Base-by-base conservation (phyloP, 2,888 invertebrate species). In the Omphaloscelis lunosa region DNA sequence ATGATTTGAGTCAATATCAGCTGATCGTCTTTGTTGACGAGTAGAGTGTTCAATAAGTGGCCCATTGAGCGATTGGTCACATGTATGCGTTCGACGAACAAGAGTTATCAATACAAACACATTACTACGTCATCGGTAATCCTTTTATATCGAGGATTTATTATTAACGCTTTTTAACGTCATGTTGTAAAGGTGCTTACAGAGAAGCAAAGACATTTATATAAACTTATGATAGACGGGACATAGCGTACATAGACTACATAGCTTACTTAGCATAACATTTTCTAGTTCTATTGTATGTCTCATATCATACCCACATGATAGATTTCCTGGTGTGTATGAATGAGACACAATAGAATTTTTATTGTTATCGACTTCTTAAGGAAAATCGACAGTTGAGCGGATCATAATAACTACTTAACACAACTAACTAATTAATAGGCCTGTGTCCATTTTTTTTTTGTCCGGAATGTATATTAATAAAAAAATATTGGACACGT, bases 41-140 rank as follows among this genome's bases (percentile, higher is more conserved):
- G 27, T 62, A 34, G 41, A 53, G 51, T 75, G 20, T 39, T 39
- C 15, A 58, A 72, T 70, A 86, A 74, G 79, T 79, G 83, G 73
- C 72, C 73, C 73, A 74, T 70, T 77, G 86, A 86, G 86, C 78
- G 86, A 82, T 78, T 84, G 78, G 77, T 86, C 74, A 72, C 83
- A 75, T n/a, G n/a, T n/a, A n/a, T 74, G 69, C 45, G 70, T 45
- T 23, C 12, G 67, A 48, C 62, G 29, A 17, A 67, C 82, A 41
- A 72, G 67, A 8, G 51, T 58, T 86, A 78, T 84, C 72, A 39
- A 76, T 23, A 72, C 72, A 79, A 77, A 81, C 79, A 86, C 69
- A 71, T 79, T 72, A 82, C 45, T 39, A 29, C 86, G 78, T 72
- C 74, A 77, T 62, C 23, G 65, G 5, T 84, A 84, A 86, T 84